Conservation (phyloP, 2,113 vertebrate genomes). For the Piaya cayana region DNA sequence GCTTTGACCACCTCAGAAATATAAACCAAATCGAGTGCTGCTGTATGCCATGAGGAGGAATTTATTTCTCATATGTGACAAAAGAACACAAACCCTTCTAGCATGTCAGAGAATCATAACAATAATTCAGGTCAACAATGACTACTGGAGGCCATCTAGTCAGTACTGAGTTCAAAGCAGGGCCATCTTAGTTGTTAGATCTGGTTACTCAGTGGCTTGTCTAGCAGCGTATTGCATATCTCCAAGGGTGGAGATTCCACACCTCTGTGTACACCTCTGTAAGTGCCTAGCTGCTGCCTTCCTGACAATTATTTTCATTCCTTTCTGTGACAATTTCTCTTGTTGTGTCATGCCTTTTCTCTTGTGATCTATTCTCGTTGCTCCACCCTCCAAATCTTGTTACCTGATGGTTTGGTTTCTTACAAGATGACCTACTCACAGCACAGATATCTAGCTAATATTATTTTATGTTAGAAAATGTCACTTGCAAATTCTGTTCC, state of each 20-base stretch:
- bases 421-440: not conserved
- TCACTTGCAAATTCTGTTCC: not conserved
- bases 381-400: not conserved
- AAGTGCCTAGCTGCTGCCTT: not conserved
- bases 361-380: not conserved
- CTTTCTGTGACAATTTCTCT: not conserved
- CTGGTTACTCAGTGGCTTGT: not conserved
- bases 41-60: not conserved
- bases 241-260: not conserved
- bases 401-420: not conserved
- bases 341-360: not conserved
- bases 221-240: not conserved
- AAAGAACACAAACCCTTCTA: not conserved
- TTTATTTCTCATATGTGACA: not conserved
- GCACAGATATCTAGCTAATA: not conserved
- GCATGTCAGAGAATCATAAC: too few relatives aligned
- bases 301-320: not conserved
- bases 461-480: not conserved
- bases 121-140: too few relatives aligned
- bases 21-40: not conserved
- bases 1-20: not conserved
- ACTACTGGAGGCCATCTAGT: too few relatives aligned
- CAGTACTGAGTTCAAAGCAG: not conserved
- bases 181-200: not conserved
- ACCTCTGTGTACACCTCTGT: not conserved